These are phyloP conservation scores for Microtus agrestis DNA, from an alignment of 2,797 vertebrate genomes.

Conservation along the genomic window DNA sequence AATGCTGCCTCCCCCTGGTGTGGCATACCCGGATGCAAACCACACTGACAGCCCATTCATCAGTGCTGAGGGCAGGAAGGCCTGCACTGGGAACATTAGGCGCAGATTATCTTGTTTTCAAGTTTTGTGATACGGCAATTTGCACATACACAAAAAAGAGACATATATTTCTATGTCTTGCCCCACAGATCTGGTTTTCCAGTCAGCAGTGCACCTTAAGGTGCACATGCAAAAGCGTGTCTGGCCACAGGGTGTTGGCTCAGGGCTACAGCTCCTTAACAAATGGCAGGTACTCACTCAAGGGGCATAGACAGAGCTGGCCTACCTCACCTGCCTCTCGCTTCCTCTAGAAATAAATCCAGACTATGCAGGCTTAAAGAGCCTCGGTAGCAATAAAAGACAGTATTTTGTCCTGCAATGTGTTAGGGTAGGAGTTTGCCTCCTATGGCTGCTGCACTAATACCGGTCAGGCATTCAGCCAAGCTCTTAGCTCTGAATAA, in stretches of 20 bases:
- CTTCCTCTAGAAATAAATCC: conserved; percentile 64
- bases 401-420: conserved; percentile 63
- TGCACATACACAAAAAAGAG: conserved; percentile 28
- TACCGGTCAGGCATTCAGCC: conserved; percentile 64
- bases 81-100: not conserved
- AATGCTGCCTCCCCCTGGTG: conserved; percentile 81
- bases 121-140: not conserved
- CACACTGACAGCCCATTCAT: not conserved
- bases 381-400: conserved; percentile 71
- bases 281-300: conserved; percentile 32
- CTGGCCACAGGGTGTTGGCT: not conserved
- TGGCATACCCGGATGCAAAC: conserved; percentile 71
- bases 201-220: not conserved
- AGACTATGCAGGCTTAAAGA: conserved; percentile 45
- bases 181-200: not conserved
- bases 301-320: not conserved
- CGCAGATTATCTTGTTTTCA: not conserved
- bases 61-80: not conserved
- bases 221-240: not conserved
- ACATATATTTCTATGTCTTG: not conserved
- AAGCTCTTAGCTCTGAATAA: conserved; percentile 66
- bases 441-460: conserved; percentile 62
- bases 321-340: not conserved
- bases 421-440: conserved; percentile 36
- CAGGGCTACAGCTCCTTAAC: not conserved